phyloP scores from a whole-genome alignment of 2,888 invertebrate genomes.

The Carabus problematicus region DNA sequence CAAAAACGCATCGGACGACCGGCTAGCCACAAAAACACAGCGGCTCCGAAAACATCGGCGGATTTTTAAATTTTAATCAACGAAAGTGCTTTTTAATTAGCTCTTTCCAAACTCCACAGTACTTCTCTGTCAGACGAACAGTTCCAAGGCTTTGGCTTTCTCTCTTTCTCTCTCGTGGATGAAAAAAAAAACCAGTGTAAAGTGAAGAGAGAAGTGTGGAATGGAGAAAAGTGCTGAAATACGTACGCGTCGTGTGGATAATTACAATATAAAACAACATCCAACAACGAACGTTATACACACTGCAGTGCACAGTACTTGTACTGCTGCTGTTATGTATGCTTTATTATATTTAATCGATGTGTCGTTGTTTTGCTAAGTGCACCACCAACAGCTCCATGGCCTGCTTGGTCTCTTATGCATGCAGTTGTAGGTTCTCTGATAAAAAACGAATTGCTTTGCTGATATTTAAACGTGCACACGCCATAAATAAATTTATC shows the following conservation, averaged over 20 bases:
- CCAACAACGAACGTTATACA: no score
- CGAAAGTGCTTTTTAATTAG: constrained; percentile 43
- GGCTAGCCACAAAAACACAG: constrained; percentile 25
- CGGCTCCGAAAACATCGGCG: constrained; percentile 16
- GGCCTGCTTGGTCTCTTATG: no score
- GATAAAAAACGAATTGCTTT: no score
- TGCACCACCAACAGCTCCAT: no score
- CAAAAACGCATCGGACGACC: constrained; percentile 39
- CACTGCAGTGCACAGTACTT: no score
- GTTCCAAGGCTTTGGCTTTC: constrained; percentile 1
- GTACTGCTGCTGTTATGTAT: no score
- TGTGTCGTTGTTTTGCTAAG: no score
- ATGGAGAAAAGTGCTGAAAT: constrained; percentile 1
- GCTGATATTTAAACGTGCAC: no score
- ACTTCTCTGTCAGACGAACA: background rate
- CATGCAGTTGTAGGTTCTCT: no score
- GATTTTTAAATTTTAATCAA: constrained; percentile 43
- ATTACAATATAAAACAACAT: background rate
- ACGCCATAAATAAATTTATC: no score
- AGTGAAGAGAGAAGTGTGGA: background rate
- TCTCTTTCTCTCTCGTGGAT: background rate
- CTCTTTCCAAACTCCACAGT: constrained; percentile 23
- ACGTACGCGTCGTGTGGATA: background rate
- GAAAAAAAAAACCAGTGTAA: background rate
- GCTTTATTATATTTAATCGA: no score